Percentiles rank a stretch among this genome's conserved stretches.
Evolutionary conservation across 2,113 vertebrate species (phyloP).

Genomic region (Sisor rabdophorus): DNA sequence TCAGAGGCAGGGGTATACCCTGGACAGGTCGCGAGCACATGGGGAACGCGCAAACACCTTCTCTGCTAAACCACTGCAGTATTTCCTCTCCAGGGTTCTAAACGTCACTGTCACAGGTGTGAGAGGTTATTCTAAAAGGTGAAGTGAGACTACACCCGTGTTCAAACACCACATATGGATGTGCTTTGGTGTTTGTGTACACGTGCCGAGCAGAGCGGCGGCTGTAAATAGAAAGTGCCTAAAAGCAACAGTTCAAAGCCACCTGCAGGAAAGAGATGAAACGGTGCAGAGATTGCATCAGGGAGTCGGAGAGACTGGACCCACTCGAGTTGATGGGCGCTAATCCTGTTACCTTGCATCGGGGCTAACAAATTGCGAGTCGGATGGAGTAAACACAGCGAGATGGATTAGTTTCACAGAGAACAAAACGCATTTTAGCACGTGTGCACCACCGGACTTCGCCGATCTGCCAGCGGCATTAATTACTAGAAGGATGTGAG

Average conservation of each 20-base stretch:
- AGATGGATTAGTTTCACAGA: not conserved
- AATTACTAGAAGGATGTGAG: not conserved
- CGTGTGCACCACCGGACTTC: not conserved
- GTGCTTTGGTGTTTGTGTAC: not conserved
- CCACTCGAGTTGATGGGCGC: not conserved
- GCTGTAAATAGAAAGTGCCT: not conserved
- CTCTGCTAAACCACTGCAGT: no score
- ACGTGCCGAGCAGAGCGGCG: not conserved
- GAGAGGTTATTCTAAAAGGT: no score
- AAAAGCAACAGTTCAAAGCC: not conserved
- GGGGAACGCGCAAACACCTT: no score
- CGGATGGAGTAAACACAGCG: not conserved
- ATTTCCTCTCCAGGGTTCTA: no score
- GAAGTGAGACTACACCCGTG: no score
- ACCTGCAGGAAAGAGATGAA: conserved; percentile 15
- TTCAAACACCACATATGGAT: no score
- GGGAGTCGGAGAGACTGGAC: conserved; percentile 10
- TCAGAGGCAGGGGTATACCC: no score
- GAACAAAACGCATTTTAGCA: not conserved
- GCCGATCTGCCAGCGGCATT: no score
- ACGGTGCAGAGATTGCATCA: conserved; percentile 3
- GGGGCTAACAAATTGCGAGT: conserved; percentile 7
- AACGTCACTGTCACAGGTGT: no score
- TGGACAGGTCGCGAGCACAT: no score
- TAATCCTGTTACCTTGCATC: conserved; percentile 24